These are phyloP conservation scores for Lutjanus erythropterus DNA, from an alignment of 2,113 vertebrate genomes.

Conservation along the genomic window DNA sequence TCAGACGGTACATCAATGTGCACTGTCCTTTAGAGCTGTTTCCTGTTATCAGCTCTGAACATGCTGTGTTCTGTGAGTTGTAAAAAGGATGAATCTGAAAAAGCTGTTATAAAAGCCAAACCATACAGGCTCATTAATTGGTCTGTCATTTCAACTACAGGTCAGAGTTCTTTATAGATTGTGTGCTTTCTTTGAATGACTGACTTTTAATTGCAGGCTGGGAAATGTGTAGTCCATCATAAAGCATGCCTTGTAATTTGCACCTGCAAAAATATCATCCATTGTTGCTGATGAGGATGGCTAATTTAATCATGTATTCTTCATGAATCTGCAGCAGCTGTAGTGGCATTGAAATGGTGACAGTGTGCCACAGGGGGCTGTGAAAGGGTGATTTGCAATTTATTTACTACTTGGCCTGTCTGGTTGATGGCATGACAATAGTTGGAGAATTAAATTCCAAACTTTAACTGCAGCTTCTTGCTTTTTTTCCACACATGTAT, in stretches of 20 bases:
- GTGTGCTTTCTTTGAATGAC: neutral
- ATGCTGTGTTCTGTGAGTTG: neutral
- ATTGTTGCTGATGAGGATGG: neutral
- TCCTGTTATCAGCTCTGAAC: neutral
- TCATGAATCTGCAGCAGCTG: neutral
- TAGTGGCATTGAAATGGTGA: neutral
- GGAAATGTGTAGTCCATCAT: neutral
- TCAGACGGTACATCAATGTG: neutral
- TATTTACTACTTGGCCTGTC: neutral
- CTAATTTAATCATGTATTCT: neutral
- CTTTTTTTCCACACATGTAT: neutral
- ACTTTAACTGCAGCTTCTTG: neutral
- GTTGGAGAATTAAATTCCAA: neutral
- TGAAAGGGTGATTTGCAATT: neutral
- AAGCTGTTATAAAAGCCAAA: neutral
- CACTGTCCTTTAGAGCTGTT: neutral
- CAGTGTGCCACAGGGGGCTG: neutral
- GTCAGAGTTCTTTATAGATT: neutral
- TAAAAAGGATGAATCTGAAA: neutral
- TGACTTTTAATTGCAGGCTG: neutral
- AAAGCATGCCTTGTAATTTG: neutral
- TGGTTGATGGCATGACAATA: neutral
- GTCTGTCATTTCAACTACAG: conserved; percentile 5
- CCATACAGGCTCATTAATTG: neutral
- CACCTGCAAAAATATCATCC: neutral